Percentiles rank a stretch among this genome's conserved stretches.
Evolutionary conservation across 1,140 invertebrate species (phyloP).

Genomic region (Drosophila santomea): DNA sequence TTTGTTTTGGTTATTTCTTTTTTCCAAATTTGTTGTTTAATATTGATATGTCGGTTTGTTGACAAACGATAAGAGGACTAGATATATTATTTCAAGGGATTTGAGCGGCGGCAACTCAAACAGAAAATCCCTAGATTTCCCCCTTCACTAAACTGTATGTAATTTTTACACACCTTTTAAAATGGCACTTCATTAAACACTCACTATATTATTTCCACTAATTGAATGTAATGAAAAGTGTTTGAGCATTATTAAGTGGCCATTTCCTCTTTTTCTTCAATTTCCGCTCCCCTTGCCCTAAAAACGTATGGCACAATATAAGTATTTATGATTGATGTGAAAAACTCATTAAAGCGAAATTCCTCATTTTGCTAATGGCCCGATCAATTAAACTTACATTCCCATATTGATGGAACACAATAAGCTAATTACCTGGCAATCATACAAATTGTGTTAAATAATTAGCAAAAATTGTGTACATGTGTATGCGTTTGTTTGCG

Average conservation of each 20-base stretch:
- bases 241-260: conserved; percentile 14
- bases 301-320: conserved; percentile 12
- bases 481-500: conserved; percentile 27
- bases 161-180: not conserved
- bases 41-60: conserved; percentile 6
- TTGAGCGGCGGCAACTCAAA: not conserved
- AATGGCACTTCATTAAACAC: not conserved
- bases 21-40: not conserved
- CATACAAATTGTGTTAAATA: conserved; percentile 49
- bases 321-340: conserved; percentile 21
- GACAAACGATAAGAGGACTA: conserved; percentile 1
- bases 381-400: conserved; percentile 38
- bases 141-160: not conserved
- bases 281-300: not conserved
- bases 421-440: conserved; percentile 48
- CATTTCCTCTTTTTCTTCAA: conserved; percentile 8
- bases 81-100: no score
- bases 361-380: conserved; percentile 24
- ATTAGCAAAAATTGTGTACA: conserved; percentile 30
- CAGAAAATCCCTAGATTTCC: not conserved
- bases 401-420: conserved; percentile 32
- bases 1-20: conserved; percentile 8
- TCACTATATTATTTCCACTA: not conserved
- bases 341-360: conserved; percentile 36
- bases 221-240: conserved; percentile 7